A percentile compares a stretch with the other conserved stretches of the same genome.
phyloP scores from a whole-genome alignment of 2,797 vertebrate species.

The Clarias laeviceps region DNA sequence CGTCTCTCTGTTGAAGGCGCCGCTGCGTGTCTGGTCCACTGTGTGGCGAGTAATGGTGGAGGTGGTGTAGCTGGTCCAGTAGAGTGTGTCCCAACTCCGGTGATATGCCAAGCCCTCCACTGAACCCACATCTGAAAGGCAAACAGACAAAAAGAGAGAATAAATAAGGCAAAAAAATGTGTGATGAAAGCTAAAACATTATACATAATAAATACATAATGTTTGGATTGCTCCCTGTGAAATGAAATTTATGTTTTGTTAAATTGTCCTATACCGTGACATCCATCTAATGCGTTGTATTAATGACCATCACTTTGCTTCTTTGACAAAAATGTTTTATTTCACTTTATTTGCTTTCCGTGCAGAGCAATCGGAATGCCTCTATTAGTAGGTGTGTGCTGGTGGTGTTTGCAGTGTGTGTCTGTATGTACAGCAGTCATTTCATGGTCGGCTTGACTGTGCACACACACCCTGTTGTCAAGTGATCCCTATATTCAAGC shows the following conservation, averaged over 20 bases:
- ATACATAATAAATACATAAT: background rate
- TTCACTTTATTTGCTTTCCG: background rate
- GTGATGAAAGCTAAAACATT: no score
- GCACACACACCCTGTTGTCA: constrained; percentile 62
- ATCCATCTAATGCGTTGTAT: background rate
- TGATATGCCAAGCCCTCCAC: constrained; percentile 97
- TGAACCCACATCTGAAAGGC: constrained; percentile 86
- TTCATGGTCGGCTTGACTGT: constrained; percentile 67
- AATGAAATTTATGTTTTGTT: background rate
- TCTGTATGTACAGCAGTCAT: constrained; percentile 62
- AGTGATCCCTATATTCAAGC: constrained; percentile 48
- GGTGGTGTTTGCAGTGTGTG: constrained; percentile 21
- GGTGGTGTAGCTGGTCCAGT: constrained; percentile 98
- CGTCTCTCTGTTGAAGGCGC: constrained; percentile 90
- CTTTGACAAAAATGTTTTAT: background rate
- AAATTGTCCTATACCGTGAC: background rate
- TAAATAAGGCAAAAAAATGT: constrained; percentile 20
- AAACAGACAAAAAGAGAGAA: constrained; percentile 12
- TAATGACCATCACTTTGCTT: background rate
- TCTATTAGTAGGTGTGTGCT: constrained; percentile 19
- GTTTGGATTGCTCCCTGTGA: background rate
- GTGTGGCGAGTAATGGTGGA: constrained; percentile 98
- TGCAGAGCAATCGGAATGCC: constrained; percentile 8
- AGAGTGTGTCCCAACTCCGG: constrained; percentile 92
- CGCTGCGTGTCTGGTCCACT: constrained; percentile 87